phyloP scores from a whole-genome alignment of 35 echinoderm and acorn worm genomes.

The Stichopus chloronotus region DNA sequence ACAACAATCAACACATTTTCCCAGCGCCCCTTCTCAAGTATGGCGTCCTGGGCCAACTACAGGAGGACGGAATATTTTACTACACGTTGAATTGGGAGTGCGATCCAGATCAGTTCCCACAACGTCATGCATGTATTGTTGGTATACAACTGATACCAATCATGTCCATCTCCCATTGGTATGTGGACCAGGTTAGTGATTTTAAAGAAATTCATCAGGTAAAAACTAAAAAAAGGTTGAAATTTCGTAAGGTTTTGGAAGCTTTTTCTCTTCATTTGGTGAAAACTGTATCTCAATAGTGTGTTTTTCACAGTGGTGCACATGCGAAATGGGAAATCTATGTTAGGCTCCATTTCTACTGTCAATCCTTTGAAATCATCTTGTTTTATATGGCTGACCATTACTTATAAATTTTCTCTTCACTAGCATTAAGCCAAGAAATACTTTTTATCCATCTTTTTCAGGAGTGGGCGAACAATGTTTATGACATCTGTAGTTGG shows the following conservation, averaged over 20 bases:
- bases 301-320: too few species aligned
- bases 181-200: conserved; percentile 28
- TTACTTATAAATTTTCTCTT: too few species aligned
- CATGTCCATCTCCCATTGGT: conserved; percentile 82
- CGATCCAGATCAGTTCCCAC: conserved; percentile 84
- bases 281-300: too few species aligned
- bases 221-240: too few species aligned
- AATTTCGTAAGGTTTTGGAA: too few species aligned
- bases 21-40: conserved; percentile 64
- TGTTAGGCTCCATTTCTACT: too few species aligned
- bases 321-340: too few species aligned
- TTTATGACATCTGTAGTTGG: conserved; percentile 79
- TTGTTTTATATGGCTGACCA: too few species aligned
- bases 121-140: conserved; percentile 84
- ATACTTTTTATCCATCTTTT: not conserved
- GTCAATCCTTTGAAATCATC: too few species aligned
- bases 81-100: conserved; percentile 88
- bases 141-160: conserved; percentile 90
- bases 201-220: too few species aligned
- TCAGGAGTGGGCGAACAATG: conserved; percentile 80
- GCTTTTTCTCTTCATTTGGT: too few species aligned
- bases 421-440: too few species aligned
- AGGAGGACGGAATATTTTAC: conserved; percentile 88
- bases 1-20: conserved; percentile 78
- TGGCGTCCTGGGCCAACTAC: conserved; percentile 83